phyloP scores from a whole-genome alignment of 2,888 invertebrate genomes.

The Coleophora flavipennella region DNA sequence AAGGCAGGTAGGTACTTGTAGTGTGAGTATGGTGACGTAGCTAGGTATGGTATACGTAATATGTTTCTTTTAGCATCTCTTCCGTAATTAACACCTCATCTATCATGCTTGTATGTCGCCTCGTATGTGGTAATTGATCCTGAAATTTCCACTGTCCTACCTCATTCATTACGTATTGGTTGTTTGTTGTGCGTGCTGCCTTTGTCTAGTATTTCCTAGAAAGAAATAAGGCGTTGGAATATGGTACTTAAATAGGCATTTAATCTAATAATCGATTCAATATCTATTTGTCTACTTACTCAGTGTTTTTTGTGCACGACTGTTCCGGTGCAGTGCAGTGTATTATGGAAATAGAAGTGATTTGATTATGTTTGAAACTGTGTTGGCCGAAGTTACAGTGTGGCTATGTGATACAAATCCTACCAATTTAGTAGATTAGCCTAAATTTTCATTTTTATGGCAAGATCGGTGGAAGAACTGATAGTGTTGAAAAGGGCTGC shows the following conservation, averaged over 20 bases:
- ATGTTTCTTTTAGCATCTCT: conserved; percentile 7
- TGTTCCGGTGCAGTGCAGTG: no score
- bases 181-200: conserved; percentile 11
- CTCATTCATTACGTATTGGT: conserved; percentile 6
- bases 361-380: background rate
- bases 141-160: conserved; percentile 36
- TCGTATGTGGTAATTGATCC: conserved; percentile 35
- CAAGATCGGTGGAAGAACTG: conserved; percentile 47
- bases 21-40: no score
- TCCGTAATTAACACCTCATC: conserved; percentile 23
- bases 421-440: conserved; percentile 4
- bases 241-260: no score
- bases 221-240: background rate
- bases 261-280: no score
- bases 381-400: no score
- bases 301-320: no score
- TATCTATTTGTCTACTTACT: no score
- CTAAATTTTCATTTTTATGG: conserved; percentile 52
- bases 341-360: background rate
- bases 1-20: no score
- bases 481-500: conserved; percentile 44
- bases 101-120: conserved; percentile 22
- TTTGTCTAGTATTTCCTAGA: conserved; percentile 9
- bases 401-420: no score
- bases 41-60: no score